Evolutionary conservation across 2,888 invertebrate species (phyloP).

Genomic region (Ptilodon capucinus): DNA sequence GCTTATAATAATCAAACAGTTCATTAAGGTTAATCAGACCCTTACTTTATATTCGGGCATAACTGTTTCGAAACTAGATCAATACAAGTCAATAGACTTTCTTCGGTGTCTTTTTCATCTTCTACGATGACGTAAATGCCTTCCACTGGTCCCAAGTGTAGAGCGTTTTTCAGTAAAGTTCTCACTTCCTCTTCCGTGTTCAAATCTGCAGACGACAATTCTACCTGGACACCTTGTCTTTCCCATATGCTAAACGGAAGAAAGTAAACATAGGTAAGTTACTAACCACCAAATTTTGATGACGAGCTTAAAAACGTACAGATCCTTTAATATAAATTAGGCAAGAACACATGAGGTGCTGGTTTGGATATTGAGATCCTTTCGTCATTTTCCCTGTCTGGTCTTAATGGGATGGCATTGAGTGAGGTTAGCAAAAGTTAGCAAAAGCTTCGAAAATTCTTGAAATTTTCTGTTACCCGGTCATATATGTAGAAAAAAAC

Average conservation of each 20-base stretch:
- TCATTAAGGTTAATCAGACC: slow-evolving; percentile 3
- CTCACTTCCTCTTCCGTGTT: slow-evolving; percentile 11
- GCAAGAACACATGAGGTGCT: no score
- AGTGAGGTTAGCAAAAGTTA: no score
- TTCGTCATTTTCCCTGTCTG: background rate
- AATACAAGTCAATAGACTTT: slow-evolving; percentile 25
- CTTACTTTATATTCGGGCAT: slow-evolving; percentile 41
- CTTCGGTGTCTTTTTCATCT: slow-evolving; percentile 9
- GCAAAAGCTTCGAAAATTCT: no score
- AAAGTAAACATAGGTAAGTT: background rate
- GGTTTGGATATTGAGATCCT: no score
- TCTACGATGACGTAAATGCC: slow-evolving; percentile 35
- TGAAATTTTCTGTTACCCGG: no score
- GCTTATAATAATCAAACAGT: background rate
- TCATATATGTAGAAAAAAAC: no score
- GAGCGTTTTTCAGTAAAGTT: slow-evolving; percentile 24
- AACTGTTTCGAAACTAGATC: slow-evolving; percentile 38
- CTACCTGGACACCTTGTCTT: slow-evolving; percentile 25
- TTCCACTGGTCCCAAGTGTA: slow-evolving; percentile 29
- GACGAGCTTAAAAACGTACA: background rate
- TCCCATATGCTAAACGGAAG: slow-evolving; percentile 30
- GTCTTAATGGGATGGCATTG: no score
- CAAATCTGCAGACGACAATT: slow-evolving; percentile 13
- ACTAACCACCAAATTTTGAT: background rate
- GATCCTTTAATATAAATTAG: no score